A percentile compares a stretch with the other conserved stretches of the same genome.
Conservation (phyloP, 1,140 invertebrate genomes). For the Ectropis grisescens region DNA sequence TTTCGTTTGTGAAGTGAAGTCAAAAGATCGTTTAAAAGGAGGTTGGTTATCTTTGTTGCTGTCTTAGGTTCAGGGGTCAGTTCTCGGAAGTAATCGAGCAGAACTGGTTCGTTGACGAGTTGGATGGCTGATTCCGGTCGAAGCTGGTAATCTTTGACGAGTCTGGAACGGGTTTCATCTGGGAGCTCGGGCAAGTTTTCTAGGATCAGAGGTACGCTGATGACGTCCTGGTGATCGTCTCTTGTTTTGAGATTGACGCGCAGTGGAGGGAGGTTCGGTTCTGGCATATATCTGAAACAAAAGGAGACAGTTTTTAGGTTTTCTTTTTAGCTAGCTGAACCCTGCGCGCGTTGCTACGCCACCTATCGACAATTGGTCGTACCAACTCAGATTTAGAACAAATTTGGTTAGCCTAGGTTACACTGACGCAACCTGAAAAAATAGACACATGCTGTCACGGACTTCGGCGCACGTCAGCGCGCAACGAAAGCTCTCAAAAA, state of each 20-base stretch:
- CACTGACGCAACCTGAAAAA: too few relatives aligned
- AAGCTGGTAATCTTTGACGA: constrained; percentile 73
- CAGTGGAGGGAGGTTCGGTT: constrained; percentile 95
- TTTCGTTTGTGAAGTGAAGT: constrained; percentile 75
- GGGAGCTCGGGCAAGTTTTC: constrained; percentile 73
- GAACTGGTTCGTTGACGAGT: constrained; percentile 75
- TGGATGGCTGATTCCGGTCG: constrained; percentile 71
- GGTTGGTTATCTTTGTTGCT: constrained; percentile 74
- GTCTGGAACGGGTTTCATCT: constrained; percentile 68
- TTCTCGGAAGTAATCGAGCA: constrained; percentile 75
- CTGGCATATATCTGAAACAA: constrained; percentile 97
- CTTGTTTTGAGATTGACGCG: constrained; percentile 75
- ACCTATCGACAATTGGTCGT: too few relatives aligned
- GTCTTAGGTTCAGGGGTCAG: constrained; percentile 70
- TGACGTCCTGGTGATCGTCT: constrained; percentile 61
- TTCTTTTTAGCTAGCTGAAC: too few relatives aligned
- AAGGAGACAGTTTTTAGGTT: too few relatives aligned
- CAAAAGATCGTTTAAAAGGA: constrained; percentile 77
- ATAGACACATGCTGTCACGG: too few relatives aligned
- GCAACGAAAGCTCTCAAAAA: too few relatives aligned
- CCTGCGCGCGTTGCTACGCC: too few relatives aligned
- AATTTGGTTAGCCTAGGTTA: too few relatives aligned
- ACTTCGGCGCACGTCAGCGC: too few relatives aligned
- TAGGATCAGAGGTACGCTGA: constrained; percentile 73
- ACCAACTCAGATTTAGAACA: too few relatives aligned